phyloP scores from a whole-genome alignment of 2,888 invertebrate genomes.

The Folsomia manolachei region DNA sequence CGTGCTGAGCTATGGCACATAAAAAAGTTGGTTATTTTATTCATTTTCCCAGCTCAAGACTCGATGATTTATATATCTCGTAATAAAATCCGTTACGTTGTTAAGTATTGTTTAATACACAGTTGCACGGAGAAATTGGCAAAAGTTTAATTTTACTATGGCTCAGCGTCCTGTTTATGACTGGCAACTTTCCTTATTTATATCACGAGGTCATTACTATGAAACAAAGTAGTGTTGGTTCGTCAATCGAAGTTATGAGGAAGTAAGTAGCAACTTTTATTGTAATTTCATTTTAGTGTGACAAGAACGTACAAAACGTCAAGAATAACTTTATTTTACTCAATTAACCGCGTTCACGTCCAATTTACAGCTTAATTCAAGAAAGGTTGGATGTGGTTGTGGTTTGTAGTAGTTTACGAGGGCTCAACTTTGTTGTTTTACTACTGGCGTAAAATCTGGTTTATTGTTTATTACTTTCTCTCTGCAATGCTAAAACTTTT shows the following conservation, averaged over 20 bases:
- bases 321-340: not conserved
- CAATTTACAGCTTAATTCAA: not conserved
- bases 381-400: slow-evolving; percentile 1
- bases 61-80: not conserved
- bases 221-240: not conserved
- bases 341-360: not conserved
- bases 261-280: not conserved
- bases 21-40: not conserved
- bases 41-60: not conserved
- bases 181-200: no score
- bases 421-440: slow-evolving; percentile 1
- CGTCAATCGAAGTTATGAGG: not conserved
- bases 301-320: not conserved
- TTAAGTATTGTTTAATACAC: no score
- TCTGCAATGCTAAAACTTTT: no score
- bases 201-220: not conserved
- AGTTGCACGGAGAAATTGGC: not conserved
- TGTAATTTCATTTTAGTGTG: no score
- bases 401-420: not conserved
- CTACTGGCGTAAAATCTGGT: not conserved
- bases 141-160: not conserved
- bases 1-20: not conserved
- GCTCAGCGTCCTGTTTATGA: no score
- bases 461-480: slow-evolving; percentile 5
- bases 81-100: not conserved